phyloP scores from a whole-genome alignment of 1,140 invertebrate species.

The Coptotermes formosanus region DNA sequence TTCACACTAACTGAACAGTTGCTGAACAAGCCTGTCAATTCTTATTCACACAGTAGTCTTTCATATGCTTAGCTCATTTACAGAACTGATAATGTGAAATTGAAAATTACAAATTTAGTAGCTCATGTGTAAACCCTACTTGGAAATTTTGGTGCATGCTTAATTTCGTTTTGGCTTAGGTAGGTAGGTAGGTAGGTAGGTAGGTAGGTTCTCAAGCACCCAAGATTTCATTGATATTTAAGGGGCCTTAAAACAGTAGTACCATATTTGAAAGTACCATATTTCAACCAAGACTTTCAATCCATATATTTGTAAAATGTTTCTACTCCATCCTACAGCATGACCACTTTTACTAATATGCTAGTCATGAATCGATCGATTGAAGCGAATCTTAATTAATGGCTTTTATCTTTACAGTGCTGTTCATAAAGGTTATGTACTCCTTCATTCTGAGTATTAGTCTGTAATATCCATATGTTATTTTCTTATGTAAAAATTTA shows the following conservation, averaged over 20 bases:
- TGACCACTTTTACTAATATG: constrained; percentile 32
- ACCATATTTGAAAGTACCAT: constrained; percentile 6
- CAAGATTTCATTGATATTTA: constrained; percentile 24
- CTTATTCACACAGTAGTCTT: no score
- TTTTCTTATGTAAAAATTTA: neutral
- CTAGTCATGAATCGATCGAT: constrained; percentile 27
- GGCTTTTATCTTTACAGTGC: neutral
- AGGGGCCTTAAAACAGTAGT: constrained; percentile 29
- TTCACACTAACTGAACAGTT: neutral
- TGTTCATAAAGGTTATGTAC: neutral
- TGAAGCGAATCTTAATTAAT: constrained; percentile 24
- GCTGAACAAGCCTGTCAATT: neutral
- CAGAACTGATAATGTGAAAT: no score
- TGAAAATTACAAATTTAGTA: no score
- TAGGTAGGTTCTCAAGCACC: neutral
- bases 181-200: neutral
- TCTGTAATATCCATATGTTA: constrained; percentile 16
- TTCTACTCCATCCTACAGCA: neutral
- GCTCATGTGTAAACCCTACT: neutral
- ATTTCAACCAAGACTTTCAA: constrained; percentile 21
- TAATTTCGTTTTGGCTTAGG: neutral
- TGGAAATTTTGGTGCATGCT: neutral
- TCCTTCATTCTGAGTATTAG: constrained; percentile 23
- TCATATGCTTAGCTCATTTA: no score
- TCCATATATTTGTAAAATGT: constrained; percentile 5